A percentile compares a stretch with the other conserved stretches of the same genome.
phyloP scores from a whole-genome alignment of 2,797 vertebrate species.

The Heteromormyrus szaboi region DNA sequence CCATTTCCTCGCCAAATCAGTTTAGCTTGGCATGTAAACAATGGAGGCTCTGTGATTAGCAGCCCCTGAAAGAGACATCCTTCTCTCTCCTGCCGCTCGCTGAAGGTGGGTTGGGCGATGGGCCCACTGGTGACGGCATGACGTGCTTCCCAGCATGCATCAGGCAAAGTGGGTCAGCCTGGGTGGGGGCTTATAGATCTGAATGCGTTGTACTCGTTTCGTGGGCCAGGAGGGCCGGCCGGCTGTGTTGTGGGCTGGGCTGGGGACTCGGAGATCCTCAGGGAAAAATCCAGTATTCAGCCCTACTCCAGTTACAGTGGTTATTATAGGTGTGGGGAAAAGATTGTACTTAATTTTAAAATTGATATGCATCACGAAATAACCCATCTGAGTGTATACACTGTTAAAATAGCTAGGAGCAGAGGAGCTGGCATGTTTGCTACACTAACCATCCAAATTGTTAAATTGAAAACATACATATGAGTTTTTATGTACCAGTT shows the following conservation, averaged over 20 bases:
- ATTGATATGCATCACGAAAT: background rate
- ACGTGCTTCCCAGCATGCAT: conserved; percentile 26
- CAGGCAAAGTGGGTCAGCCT: background rate
- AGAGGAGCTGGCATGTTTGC: background rate
- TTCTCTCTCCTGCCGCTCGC: conserved; percentile 16
- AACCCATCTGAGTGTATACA: background rate
- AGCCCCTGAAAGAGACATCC: conserved; percentile 20
- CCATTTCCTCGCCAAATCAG: conserved; percentile 48
- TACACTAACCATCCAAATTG: background rate
- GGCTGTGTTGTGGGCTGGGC: background rate
- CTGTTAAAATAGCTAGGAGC: background rate
- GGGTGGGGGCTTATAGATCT: background rate
- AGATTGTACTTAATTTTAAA: background rate
- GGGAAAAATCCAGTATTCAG: background rate
- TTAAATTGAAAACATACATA: background rate
- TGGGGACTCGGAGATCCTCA: too few relatives aligned
- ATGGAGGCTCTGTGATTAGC: conserved; percentile 43
- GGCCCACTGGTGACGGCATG: conserved; percentile 21
- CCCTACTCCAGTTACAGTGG: background rate
- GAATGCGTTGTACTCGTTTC: background rate
- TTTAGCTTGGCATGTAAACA: conserved; percentile 57
- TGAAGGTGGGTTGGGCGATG: conserved; percentile 18
- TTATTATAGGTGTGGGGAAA: background rate
- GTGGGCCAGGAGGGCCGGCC: background rate
- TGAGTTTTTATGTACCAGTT: background rate